Base-by-base conservation (phyloP, 2,113 vertebrate genomes). In the Cyanoderma ruficeps region DNA sequence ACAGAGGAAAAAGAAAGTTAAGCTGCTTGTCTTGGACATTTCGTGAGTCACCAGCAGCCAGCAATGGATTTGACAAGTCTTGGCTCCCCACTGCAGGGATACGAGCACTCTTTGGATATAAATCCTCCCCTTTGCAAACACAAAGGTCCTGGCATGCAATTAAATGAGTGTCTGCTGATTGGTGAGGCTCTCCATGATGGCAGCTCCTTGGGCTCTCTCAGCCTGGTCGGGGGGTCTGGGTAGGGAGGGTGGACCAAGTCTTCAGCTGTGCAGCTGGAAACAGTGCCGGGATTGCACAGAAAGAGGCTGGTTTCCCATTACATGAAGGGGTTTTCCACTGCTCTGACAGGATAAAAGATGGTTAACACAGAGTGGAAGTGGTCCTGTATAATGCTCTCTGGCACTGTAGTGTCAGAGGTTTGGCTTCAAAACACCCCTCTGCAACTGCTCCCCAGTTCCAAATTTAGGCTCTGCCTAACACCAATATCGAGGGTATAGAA, bases 1-100 rank as follows among this genome's bases (percentile, higher is more conserved):
- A 90, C 44, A 71, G 87, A 92, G 52, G 79, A 69, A 90, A 83
- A 92, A 93, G 60, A 80, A 93, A 87, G 93, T 84, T 87, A 90
- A 82, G 49, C 53, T 81, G 88, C 88, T 90, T 90, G 65, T 93
- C 86, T 89, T 84, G 87, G 87, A 41, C 78, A 91, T 76, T 71
- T 71, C 24, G 9, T 94, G 75, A 96, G 89, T 83, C 95, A 93
- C 1, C 59, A 52, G 65, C 84, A 94, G 84, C 81, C 90, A 14
- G 75, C 47, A 72, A 57, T 1, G 2, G 37, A 84, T 69, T 72
- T 79, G 74, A 90, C 20, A 71, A 72, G 67, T 8, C 33, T 31
- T 86, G 84, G 84, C 61, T 94, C 39, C 55, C 41, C 44, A 24
- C 9, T 23, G 42, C 42, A 60, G n/a, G 11, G 68, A 35, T n/a